Conservation (phyloP, 2,888 invertebrate species). For the Drosophila emarginata region DNA sequence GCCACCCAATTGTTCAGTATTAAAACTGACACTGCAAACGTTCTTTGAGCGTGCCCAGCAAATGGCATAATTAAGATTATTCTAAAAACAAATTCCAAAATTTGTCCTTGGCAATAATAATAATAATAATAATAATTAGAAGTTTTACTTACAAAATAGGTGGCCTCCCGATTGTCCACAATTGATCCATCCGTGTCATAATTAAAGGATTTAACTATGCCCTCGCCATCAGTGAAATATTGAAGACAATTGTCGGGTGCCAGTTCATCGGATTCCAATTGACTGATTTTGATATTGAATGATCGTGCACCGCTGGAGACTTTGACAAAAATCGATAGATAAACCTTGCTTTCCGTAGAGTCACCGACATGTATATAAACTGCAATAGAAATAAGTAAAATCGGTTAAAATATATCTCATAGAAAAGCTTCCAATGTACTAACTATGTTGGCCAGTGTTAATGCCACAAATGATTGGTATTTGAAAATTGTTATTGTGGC, state of each 20-base stretch:
- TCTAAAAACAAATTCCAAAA: constrained; percentile 83
- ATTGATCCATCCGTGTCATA: constrained; percentile 85
- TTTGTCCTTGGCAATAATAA: not conserved
- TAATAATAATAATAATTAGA: too few species aligned
- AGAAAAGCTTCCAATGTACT: constrained; percentile 45
- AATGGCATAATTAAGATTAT: constrained; percentile 90
- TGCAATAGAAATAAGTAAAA: constrained; percentile 77
- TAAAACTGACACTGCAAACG: constrained; percentile 87
- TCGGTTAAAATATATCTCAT: accelerated
- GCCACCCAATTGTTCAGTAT: constrained; percentile 80
- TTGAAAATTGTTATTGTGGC: constrained; percentile 87
- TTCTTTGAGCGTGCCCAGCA: constrained; percentile 86
- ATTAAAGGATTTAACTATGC: constrained; percentile 88
- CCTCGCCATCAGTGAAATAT: constrained; percentile 85
- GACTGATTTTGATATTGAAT: constrained; percentile 86
- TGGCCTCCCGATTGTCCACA: constrained; percentile 84
- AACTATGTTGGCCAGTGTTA: constrained; percentile 90
- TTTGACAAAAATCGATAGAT: constrained; percentile 86
- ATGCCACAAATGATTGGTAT: constrained; percentile 89
- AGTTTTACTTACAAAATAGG: constrained; percentile 85
- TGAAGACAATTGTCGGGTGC: constrained; percentile 87
- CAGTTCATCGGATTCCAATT: constrained; percentile 78
- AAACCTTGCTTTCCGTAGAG: constrained; percentile 85
- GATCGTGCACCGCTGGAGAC: constrained; percentile 84
- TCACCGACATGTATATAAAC: constrained; percentile 89